phyloP scores from a whole-genome alignment of 2,113 vertebrate genomes.

The Nothobranchius furzeri region DNA sequence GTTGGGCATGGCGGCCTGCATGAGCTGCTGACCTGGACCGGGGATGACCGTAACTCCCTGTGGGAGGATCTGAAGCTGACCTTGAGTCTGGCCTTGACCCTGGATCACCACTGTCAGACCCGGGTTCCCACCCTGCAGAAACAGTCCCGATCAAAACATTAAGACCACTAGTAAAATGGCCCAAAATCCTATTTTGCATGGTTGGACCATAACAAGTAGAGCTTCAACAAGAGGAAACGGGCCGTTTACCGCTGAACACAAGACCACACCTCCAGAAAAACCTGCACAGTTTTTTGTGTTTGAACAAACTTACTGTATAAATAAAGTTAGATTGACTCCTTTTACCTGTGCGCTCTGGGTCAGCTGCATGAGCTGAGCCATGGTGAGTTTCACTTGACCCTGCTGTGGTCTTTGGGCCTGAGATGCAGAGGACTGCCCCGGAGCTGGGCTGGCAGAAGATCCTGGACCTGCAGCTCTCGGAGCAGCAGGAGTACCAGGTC shows the following conservation, averaged over 20 bases:
- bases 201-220: too few relatives aligned
- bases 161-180: too few relatives aligned
- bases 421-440: conserved; percentile 60
- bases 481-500: conserved; percentile 51
- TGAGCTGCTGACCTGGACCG: conserved; percentile 94
- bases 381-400: conserved; percentile 97
- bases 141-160: too few relatives aligned
- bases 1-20: conserved; percentile 99
- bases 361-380: conserved; percentile 96
- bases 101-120: conserved; percentile 98
- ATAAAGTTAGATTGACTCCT: background rate
- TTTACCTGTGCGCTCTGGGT: conserved; percentile 93
- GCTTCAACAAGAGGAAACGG: too few relatives aligned
- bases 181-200: too few relatives aligned
- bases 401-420: conserved; percentile 86
- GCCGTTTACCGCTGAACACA: too few relatives aligned
- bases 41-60: conserved; percentile 95
- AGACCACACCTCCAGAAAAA: too few relatives aligned
- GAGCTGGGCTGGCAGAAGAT: conserved; percentile 49
- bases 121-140: conserved; percentile 87
- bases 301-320: too few relatives aligned
- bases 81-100: conserved; percentile 97
- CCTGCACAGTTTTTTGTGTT: too few relatives aligned
- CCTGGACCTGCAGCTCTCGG: conserved; percentile 77
- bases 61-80: conserved; percentile 96